Evolutionary conservation across 2,113 vertebrate species (phyloP).

Genomic region (Phylloscopus trochiloides): DNA sequence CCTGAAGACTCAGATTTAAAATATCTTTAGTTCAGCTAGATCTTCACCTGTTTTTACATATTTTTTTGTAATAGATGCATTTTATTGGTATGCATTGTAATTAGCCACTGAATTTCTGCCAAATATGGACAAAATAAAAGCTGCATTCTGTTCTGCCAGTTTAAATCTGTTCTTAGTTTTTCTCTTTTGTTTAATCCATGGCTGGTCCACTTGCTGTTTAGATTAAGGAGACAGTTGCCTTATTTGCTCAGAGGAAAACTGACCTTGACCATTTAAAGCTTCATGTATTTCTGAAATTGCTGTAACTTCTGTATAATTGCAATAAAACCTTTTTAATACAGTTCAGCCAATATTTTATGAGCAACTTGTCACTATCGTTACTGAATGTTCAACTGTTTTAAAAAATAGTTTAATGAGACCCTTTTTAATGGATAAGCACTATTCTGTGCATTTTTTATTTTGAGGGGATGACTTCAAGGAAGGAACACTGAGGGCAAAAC

Average conservation of each 20-base stretch:
- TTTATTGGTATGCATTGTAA: not conserved
- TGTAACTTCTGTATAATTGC: slow-evolving; percentile 21
- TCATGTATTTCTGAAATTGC: slow-evolving; percentile 1
- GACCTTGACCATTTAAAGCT: not conserved
- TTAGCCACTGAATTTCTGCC: not conserved
- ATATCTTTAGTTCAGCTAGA: not conserved
- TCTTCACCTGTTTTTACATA: not conserved
- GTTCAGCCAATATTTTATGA: not conserved
- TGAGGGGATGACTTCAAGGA: not conserved
- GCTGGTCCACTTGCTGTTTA: not conserved
- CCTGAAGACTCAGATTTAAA: not conserved
- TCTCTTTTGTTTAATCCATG: not conserved
- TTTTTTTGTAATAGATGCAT: not conserved
- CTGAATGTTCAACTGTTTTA: not conserved
- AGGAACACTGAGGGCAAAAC: not conserved
- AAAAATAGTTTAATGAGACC: not conserved
- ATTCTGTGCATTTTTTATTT: not conserved
- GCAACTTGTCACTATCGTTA: not conserved
- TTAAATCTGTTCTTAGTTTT: not conserved
- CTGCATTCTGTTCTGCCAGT: not conserved
- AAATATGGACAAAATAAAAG: not conserved
- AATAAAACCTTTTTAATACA: slow-evolving; percentile 50
- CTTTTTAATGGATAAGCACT: not conserved
- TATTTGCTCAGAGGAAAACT: slow-evolving; percentile 1
- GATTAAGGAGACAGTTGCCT: slow-evolving; percentile 26